These are phyloP conservation scores for Pteropus rufus DNA, from an alignment of 2,797 vertebrate genomes.

Conservation along the genomic window DNA sequence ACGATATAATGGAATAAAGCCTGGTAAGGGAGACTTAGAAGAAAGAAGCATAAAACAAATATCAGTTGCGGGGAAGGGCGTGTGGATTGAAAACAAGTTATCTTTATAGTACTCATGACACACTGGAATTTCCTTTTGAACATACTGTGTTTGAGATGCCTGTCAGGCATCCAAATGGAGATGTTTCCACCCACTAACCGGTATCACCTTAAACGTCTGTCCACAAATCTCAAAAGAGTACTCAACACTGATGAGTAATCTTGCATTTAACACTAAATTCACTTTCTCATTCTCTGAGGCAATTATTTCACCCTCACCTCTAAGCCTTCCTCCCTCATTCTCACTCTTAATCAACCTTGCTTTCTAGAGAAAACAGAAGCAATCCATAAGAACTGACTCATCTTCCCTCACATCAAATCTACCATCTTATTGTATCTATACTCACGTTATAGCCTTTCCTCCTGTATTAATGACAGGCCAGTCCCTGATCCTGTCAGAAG, in stretches of 20 bases:
- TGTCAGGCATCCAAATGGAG: neutral
- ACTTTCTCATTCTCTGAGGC: neutral
- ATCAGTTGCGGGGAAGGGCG: neutral
- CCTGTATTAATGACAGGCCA: neutral
- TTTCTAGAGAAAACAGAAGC: neutral
- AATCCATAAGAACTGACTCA: neutral
- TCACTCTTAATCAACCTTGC: neutral
- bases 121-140: neutral
- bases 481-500: neutral
- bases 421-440: neutral
- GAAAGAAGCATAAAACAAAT: neutral
- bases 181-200: neutral
- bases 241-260: neutral
- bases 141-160: neutral
- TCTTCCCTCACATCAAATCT: neutral
- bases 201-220: neutral
- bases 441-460: neutral
- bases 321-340: neutral
- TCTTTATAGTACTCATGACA: neutral
- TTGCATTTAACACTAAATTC: neutral
- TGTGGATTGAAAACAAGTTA: neutral
- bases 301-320: neutral
- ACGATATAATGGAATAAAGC: neutral
- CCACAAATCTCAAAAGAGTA: neutral
- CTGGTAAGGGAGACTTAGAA: neutral